These are phyloP conservation scores for Chaenocephalus aceratus DNA, from an alignment of 2,113 vertebrate species.

Conservation along the genomic window DNA sequence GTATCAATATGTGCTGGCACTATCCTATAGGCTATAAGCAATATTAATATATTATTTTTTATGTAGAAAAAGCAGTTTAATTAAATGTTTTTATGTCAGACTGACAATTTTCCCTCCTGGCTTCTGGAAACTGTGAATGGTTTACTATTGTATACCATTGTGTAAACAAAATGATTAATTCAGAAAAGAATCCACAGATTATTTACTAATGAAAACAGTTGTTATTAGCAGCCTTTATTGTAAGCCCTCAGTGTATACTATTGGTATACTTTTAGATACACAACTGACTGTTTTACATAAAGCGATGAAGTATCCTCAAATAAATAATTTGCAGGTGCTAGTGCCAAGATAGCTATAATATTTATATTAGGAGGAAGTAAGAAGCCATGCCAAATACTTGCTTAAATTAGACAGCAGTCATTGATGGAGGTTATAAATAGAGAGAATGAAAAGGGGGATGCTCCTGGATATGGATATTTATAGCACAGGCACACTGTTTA, in stretches of 20 bases:
- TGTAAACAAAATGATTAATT: background rate
- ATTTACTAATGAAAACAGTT: background rate
- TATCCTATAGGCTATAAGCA: background rate
- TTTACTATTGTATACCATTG: background rate
- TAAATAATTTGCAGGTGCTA: conserved; percentile 33
- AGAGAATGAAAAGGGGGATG: conserved; percentile 65
- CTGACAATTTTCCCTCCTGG: background rate
- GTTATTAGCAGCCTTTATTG: background rate
- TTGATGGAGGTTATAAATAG: conserved; percentile 81
- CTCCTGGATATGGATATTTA: conserved; percentile 71
- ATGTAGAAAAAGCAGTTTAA: background rate
- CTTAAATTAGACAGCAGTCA: conserved; percentile 76
- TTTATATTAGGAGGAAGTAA: conserved; percentile 67
- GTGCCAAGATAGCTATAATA: conserved; percentile 51
- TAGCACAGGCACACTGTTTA: conserved; percentile 65
- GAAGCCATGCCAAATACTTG: conserved; percentile 59
- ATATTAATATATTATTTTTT: background rate
- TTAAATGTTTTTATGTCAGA: background rate
- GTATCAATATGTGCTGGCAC: background rate
- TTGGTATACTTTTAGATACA: conserved; percentile 3
- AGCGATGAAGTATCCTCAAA: conserved; percentile 41
- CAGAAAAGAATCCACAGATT: background rate
- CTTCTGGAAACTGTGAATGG: background rate
- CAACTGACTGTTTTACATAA: conserved; percentile 6
- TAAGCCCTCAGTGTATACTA: background rate